Conservation (phyloP, 2,888 invertebrate species). For the Glaucopsyche alexis region DNA sequence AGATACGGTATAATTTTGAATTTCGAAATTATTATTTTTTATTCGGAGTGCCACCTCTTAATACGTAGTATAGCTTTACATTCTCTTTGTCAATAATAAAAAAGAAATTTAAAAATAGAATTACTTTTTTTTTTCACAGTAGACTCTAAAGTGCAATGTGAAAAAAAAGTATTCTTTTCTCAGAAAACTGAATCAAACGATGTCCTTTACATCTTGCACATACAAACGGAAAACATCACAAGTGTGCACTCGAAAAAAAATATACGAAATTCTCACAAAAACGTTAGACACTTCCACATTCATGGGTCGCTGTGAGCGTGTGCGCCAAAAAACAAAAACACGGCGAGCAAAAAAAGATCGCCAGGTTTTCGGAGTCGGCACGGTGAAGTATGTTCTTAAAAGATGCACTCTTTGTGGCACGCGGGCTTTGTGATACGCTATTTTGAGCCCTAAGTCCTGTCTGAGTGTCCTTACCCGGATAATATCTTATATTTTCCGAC, state of each 20-base stretch:
- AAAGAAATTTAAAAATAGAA: neutral
- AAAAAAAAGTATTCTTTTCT: too few species aligned
- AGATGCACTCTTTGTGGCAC: constrained; percentile 26
- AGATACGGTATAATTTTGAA: too few species aligned
- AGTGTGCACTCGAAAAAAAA: constrained; percentile 10
- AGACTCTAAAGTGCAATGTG: neutral
- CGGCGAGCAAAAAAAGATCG: constrained; percentile 29
- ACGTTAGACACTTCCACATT: constrained; percentile 26
- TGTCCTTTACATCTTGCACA: neutral
- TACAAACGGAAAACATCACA: neutral
- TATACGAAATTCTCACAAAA: constrained; percentile 21
- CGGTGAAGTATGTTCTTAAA: constrained; percentile 27
- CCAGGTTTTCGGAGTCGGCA: constrained; percentile 30
- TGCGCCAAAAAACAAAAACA: constrained; percentile 25
- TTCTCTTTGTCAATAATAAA: neutral
- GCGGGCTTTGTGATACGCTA: constrained; percentile 36
- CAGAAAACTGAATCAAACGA: neutral
- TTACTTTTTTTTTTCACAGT: neutral
- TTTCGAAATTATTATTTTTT: too few species aligned
- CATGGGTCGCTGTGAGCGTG: constrained; percentile 8
- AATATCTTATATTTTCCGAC: constrained; percentile 30
- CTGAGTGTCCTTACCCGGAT: constrained; percentile 33
- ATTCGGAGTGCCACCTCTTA: too few species aligned
- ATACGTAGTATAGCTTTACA: too few species aligned
- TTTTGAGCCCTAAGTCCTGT: constrained; percentile 37